Base-by-base conservation (phyloP, 1,140 invertebrate genomes). In the Eumaeus atala region DNA sequence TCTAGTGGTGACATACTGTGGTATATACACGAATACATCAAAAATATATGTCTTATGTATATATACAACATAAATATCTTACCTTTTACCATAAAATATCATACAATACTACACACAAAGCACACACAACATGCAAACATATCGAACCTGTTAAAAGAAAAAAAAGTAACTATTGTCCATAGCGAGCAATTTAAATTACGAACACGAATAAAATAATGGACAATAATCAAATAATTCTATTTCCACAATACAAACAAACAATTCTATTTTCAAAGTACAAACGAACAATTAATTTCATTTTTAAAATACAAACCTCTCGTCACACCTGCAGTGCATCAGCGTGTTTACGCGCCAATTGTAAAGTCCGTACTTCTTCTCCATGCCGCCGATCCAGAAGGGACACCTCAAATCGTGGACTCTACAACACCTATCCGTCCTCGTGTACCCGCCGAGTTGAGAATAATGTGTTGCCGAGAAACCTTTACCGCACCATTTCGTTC, bases 401-500 rank as follows among this genome's bases (percentile, higher is more conserved):
- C 96, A 97, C 11, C 91, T 84, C 1, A 91, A 88, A 75, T 97
- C 96, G 79, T 97, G 96, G 58, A 91, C 90, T 5, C 95, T 82
- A 83, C 95, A 97, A 78, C 96, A 97, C 42, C 91, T 88, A 72
- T 97, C 96, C 0, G 94, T 93, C 6, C 90, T 88, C 1, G 91
- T 90, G 70, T 94, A 93, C 14, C 91, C 91, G 0, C 95, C 96
- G 5, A 97, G 86, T 66, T 96, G 91, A 1, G 92, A 91, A 70
- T 93, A 95, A 62, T 91, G 90, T 9, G 89, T 90, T 0, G 94
- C 95, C 0, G 91, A 90, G 71, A 91, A 92, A 8, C 95, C 95
- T 58, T 92, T 92, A 3, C 95, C 96, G 77, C 95, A 97, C 95
- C 95, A 96, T 67, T 94, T 92, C 1, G 95, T 97, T 0, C 94